Base-by-base conservation (phyloP, 2,797 vertebrate species). In the Sebastes kiyomatsui region DNA sequence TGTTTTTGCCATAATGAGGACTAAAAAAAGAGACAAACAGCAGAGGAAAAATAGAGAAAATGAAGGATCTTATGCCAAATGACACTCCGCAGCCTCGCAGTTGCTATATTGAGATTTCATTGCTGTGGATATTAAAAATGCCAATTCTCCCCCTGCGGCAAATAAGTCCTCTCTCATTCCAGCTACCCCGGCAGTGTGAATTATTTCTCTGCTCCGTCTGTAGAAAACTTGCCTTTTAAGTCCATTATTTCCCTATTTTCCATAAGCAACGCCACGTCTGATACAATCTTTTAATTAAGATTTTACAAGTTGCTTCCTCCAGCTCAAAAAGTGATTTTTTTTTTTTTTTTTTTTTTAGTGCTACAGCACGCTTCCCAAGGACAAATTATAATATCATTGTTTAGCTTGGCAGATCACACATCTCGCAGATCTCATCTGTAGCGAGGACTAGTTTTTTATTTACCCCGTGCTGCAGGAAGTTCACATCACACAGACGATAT, bases 231-330 rank as follows among this genome's bases (percentile, higher is more conserved):
- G 87, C 85, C 88, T 92, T 93, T 94, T 93, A 93, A 93, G 91
- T 94, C 81, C 83, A 90, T 92, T 94, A 91, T 91, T 93, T 93
- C 83, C 58, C 82, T 90, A 91, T 94, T 94, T 95, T 94, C 86
- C 89, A 89, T 88, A 94, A 90, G 87, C 93, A 93, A 93, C 89
- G 89, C 70, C 79, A 46, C 23, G 85, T 87, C 89, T 85, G 94
- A 95, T 95, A 92, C 73, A 85, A 95, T 95, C 93, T 95, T 94
- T 94, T 95, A 95, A 95, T 95, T 95, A 95, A 93, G 93, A 95
- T 94, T 95, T 92, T 86, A 94, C 88, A 89, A 92, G 88, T 93
- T 93, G 84, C 90, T 92, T 93, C 90, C 85, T 87, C 73, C 75
- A 86, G 83, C 88, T 91, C 62, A 35, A 87, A 88, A 89, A 85